Base-by-base conservation (phyloP, 2,113 vertebrate genomes). In the Cebidichthys violaceus region DNA sequence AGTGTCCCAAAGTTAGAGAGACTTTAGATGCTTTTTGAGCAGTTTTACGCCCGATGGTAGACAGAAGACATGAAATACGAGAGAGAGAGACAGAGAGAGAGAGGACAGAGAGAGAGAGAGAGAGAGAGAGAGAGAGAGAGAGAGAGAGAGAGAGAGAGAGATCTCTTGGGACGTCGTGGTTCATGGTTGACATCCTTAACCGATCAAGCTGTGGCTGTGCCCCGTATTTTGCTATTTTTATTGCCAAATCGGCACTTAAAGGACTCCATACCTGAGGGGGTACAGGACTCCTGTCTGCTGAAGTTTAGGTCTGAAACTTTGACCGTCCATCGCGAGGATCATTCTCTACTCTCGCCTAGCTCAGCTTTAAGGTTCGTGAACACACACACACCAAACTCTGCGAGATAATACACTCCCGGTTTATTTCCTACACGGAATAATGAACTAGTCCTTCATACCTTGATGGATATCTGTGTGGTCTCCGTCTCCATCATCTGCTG, bases 391-490 rank as follows among this genome's bases (percentile, higher is more conserved):
- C n/a, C n/a, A n/a, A n/a, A n/a, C n/a, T n/a, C 17, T 57, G 33
- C n/a, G 41, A 41, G 3, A 0, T 0, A 27, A 22, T 14, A 13
- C 4, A 5, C 22, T 67, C 29, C 1, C 18, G 18, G 8, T 59
- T 50, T 57, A 14, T 27, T 73, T 57, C 67, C 27, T 33, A 1
- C 0, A 6, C 37, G 20, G 8, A 31, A 43, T 45, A 33, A 33
- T 45, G 1, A 18, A 70, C 18, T 8, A 6, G 9, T 17, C 3
- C 2, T 13, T 35, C 72, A 69, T 57, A 93, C 93, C 89, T 91
- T 93, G 37, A 93, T 18, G 22, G 92, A 90, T 57, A 83, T 86
- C 55, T 86, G 77, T 0, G 81, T 8, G 4, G 70, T 66, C 11
- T 82, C 57, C 6, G 70, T 66, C 11, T 82, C 61, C 14, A 73